Base-by-base conservation (phyloP, 30 jellyfish, hydroid and myxozoan genomes). In the Pseudorhiza aurosa region DNA sequence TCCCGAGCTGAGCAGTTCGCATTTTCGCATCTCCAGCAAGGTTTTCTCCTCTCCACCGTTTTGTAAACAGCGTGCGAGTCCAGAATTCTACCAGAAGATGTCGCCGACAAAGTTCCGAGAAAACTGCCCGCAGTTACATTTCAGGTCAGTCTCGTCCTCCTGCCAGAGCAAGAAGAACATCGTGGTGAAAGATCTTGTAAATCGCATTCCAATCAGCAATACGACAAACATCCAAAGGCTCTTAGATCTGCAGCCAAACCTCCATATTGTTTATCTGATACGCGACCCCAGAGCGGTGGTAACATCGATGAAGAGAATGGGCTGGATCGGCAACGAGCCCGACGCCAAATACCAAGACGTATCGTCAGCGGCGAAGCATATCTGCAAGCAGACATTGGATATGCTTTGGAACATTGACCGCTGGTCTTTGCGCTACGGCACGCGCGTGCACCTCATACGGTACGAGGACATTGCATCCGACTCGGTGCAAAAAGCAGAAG, bases 211-310 rank as follows among this genome's bases (percentile, higher is more conserved):
- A 18, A 31, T 62, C 10, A 82, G 56, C 53, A 75, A 69, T 47
- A 25, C 80, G 56, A 44, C 79, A 11, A 56, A 57, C 36, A 28
- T 83, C 44, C 77, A 65, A 50, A 36, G 96, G 75, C 69, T 80
- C 29, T 25, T 87, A 71, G 74, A 33, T 5, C 83, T 59, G 24
- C 87, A 65, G 60, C 72, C 82, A 1, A 57, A 69, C 24, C 60
- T 88, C 68, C 75, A 82, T 29, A 63, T 83, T 37, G 83, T 94
- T 24, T 87, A 83, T 44, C 62, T 94, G 21, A 95, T 88, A 10
- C 71, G 99, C 15, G 99, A 94, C 39, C 99, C 99, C 26, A 45
- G 99, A n/a, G 99, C 99, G 4, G 94, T 94, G 33, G 62, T 94
- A 0, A 74, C 82, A 71, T 94, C 99, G 17, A 87, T 94, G 99